Evolutionary conservation across 2,113 vertebrate species (phyloP), one percentile per base, ranked within the genome.

Genomic region (Zonotrichia leucophrys): DNA sequence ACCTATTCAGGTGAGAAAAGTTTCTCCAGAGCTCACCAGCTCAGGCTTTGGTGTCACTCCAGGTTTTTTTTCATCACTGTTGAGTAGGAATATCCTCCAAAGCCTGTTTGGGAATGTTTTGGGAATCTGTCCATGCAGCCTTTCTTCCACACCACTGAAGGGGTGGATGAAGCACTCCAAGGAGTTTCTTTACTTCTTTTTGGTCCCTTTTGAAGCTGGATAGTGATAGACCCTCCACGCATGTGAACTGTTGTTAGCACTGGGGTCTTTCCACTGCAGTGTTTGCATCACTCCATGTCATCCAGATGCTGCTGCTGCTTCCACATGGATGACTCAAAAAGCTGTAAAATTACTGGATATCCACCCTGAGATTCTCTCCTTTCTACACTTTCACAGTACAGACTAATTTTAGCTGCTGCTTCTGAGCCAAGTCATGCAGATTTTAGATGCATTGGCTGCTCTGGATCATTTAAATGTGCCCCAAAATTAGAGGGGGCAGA

Each of bases 361-460:
- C 80, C 55, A 56, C 13, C 37, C 53, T 33, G 25, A 88, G 47
- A 77, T 55, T 74, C 50, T 83, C 49, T 83, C 60, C 8, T 18
- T 81, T 84, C 66, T 79, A 35, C 37, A 39, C 27, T 94, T 93
- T 67, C 60, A 63, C 22, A 41, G n/a, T 52, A 18, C 42, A 58
- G 28, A 5, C 41, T 93, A 46, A 87, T 64, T 95, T 94, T 72
- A 81, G 24, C 15, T 62, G 17, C 55, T 67, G 35, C 24, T 87
- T 83, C 41, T 41, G 55, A 0, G 0, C 35, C 20, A 28, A 81
- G 89, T 31, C 7, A 30, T 52, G 19, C 0, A 0, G n/a, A 18
- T 64, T 90, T 78, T 75, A 59, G 27, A 56, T 19, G 4, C 24
- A 21, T 9, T 56, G 22, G 2, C 17, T 79, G 7, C 22, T 93